Percentiles rank a stretch among this genome's conserved stretches.
Conservation (phyloP, 2,888 invertebrate species). For the Cryptocephalus primarius region DNA sequence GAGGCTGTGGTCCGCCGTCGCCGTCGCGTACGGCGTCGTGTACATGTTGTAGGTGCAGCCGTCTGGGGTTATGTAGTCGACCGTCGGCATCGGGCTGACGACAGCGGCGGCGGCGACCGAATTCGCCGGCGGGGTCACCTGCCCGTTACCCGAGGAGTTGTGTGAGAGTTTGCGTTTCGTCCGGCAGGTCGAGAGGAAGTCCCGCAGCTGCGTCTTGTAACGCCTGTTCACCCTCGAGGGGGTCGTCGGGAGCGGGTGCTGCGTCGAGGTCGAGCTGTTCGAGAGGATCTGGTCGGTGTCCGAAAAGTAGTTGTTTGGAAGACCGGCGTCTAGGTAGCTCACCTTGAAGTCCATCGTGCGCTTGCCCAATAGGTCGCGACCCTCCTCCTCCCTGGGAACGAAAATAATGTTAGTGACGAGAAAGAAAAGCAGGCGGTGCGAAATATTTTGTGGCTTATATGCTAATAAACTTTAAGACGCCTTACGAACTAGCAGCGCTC, state of each 20-base stretch:
- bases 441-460: too few species aligned
- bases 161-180: conserved; percentile 35
- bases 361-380: conserved; percentile 91
- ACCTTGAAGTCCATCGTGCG: conserved; percentile 99
- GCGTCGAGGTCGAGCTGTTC: conserved; percentile 44
- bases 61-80: conserved; percentile 58
- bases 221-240: conserved; percentile 68
- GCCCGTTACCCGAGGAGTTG: conserved; percentile 16
- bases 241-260: conserved; percentile 39
- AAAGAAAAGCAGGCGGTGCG: too few species aligned
- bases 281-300: conserved; percentile 68
- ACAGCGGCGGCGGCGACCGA: conserved; percentile 35
- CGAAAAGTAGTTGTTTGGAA: conserved; percentile 83
- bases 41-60: conserved; percentile 51
- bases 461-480: too few species aligned
- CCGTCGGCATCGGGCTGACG: conserved; percentile 44
- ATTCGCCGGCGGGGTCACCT: conserved; percentile 35
- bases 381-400: conserved; percentile 86
- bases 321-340: conserved; percentile 89
- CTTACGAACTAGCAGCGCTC: too few species aligned
- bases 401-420: not conserved
- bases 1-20: conserved; percentile 50
- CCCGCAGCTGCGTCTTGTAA: conserved; percentile 87
- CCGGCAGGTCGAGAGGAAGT: conserved; percentile 86
- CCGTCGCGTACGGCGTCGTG: conserved; percentile 65